Evolutionary conservation across 2,113 vertebrate genomes (phyloP).

Genomic region (Edolisoma coerulescens): DNA sequence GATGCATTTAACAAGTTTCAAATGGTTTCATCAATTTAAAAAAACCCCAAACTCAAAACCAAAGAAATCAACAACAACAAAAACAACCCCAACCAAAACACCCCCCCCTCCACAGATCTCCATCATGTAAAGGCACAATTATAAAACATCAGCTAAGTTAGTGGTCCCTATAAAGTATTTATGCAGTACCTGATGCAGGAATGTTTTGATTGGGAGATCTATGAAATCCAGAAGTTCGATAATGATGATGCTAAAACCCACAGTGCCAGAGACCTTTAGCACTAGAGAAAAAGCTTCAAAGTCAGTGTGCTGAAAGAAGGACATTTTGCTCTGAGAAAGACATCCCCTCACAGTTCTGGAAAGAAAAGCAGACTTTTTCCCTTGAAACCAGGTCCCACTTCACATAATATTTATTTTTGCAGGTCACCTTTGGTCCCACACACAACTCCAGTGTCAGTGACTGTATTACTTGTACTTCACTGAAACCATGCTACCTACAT

Average conservation of each 20-base stretch:
- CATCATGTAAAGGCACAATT: neutral
- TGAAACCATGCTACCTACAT: neutral
- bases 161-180: neutral
- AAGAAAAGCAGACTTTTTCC: neutral
- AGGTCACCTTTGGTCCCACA: neutral
- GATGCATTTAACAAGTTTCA: neutral
- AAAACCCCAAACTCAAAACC: neutral
- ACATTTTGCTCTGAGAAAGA: neutral
- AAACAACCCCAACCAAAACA: neutral
- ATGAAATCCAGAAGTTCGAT: neutral
- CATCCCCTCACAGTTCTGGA: neutral
- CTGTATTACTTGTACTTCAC: neutral
- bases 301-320: neutral
- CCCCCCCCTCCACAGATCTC: accelerated
- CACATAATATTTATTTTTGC: neutral
- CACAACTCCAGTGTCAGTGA: neutral
- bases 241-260: neutral
- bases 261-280: neutral
- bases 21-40: neutral
- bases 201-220: neutral
- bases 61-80: neutral
- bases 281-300: neutral
- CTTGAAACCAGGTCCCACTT: neutral
- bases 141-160: neutral
- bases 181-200: neutral